phyloP scores from a whole-genome alignment of 2,888 invertebrate genomes.

The Melikaiella ostensackeni region DNA sequence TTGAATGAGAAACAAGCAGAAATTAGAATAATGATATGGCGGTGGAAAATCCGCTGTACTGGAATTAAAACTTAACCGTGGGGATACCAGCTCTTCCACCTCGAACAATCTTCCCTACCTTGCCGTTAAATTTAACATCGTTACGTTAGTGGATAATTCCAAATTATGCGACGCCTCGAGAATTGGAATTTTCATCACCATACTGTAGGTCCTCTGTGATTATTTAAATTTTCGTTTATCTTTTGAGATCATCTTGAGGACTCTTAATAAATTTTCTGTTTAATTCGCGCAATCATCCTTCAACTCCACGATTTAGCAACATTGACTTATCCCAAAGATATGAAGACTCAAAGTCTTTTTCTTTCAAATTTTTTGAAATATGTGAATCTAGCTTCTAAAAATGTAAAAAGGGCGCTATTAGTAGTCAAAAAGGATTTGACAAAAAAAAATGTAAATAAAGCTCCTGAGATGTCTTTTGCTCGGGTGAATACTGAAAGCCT shows the following conservation, averaged over 20 bases:
- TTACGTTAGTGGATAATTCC: constrained; percentile 53
- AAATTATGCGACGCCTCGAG: constrained; percentile 45
- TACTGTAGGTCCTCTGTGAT: constrained; percentile 5
- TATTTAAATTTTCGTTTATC: constrained; percentile 3
- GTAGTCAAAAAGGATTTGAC: neutral
- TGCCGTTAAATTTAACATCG: constrained; percentile 52
- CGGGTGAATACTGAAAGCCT: neutral
- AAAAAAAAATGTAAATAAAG: neutral
- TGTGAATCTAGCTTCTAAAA: neutral
- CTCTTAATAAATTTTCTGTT: constrained; percentile 23
- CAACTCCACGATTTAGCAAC: neutral
- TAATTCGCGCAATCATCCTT: neutral
- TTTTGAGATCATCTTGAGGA: neutral
- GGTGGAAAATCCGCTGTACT: constrained; percentile 21
- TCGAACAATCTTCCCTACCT: constrained; percentile 44
- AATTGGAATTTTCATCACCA: neutral
- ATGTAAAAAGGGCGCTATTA: neutral
- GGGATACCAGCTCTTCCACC: constrained; percentile 44
- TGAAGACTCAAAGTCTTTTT: too few species aligned
- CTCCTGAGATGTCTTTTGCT: neutral
- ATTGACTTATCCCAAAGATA: too few species aligned
- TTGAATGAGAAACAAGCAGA: neutral
- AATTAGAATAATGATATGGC: neutral
- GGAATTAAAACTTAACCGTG: constrained; percentile 50
- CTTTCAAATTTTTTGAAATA: too few species aligned